phyloP scores from a whole-genome alignment of 2,888 invertebrate species.

The Dasysyrphus tricinctus region DNA sequence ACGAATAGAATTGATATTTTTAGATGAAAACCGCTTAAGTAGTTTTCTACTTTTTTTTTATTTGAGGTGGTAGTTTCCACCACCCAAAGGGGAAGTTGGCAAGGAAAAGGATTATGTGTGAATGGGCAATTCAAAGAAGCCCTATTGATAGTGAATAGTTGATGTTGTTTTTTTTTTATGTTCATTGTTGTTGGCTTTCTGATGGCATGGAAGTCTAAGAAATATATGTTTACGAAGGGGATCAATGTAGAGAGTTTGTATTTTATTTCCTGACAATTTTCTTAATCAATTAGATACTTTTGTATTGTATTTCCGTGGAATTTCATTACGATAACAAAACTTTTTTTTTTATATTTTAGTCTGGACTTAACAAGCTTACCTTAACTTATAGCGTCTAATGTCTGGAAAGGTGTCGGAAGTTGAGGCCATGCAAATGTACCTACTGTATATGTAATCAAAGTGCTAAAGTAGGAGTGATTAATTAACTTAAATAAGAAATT shows the following conservation, averaged over 20 bases:
- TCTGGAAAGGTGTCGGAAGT: neutral
- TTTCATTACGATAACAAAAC: neutral
- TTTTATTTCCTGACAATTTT: constrained; percentile 47
- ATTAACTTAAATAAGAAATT: neutral
- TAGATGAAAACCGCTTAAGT: constrained; percentile 25
- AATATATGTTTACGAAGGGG: neutral
- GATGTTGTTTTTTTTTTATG: constrained; percentile 7
- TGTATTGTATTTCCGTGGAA: constrained; percentile 20
- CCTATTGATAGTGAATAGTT: constrained; percentile 24
- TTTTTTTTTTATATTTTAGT: neutral
- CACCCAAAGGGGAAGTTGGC: neutral
- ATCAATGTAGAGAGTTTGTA: constrained; percentile 34
- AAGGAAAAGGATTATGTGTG: constrained; percentile 36
- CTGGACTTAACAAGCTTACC: constrained; percentile 6
- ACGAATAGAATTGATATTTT: constrained; percentile 15
- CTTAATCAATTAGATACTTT: constrained; percentile 26
- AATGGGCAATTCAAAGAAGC: constrained; percentile 53
- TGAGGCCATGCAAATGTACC: neutral
- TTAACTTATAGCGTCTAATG: neutral
- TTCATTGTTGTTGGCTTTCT: constrained; percentile 3
- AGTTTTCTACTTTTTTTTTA: constrained; percentile 23
- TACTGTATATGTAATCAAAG: neutral
- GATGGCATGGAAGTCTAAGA: neutral
- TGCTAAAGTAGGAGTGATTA: neutral
- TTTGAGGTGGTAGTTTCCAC: neutral